These are phyloP conservation scores for Hesperia comma DNA, from an alignment of 2,888 invertebrate species.

Conservation along the genomic window DNA sequence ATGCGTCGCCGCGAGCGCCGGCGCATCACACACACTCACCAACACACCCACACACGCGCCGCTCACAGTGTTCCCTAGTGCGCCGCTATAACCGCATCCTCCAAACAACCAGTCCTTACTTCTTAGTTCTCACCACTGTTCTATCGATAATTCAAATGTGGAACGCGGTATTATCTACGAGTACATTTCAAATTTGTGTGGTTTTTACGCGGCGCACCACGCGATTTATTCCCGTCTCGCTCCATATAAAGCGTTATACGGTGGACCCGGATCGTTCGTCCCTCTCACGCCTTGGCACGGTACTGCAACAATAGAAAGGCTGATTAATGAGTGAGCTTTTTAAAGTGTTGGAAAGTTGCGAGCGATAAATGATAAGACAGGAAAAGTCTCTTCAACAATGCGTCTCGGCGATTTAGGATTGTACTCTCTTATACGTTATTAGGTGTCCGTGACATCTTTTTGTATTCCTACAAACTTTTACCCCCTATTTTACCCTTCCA, in stretches of 20 bases:
- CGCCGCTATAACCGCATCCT: constrained; percentile 41
- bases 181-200: constrained; percentile 65
- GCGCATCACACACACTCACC: constrained; percentile 69
- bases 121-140: constrained; percentile 4
- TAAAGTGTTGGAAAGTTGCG: constrained; percentile 22
- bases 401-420: neutral
- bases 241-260: constrained; percentile 78
- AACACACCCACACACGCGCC: constrained; percentile 57
- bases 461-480: too few species aligned
- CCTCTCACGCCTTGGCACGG: constrained; percentile 57
- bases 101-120: constrained; percentile 1
- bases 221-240: constrained; percentile 72
- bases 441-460: too few species aligned
- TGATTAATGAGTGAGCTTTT: constrained; percentile 51
- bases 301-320: constrained; percentile 42
- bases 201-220: constrained; percentile 69
- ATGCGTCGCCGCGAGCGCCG: constrained; percentile 62
- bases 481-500: too few species aligned
- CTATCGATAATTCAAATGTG: neutral
- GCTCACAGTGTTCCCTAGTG: constrained; percentile 48
- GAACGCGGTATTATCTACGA: constrained; percentile 65
- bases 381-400: constrained; percentile 16
- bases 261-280: constrained; percentile 59
- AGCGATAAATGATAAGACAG: constrained; percentile 24
- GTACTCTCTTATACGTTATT: neutral